Evolutionary conservation across 2,888 invertebrate species (phyloP).

Genomic region (Campoplex nolae): DNA sequence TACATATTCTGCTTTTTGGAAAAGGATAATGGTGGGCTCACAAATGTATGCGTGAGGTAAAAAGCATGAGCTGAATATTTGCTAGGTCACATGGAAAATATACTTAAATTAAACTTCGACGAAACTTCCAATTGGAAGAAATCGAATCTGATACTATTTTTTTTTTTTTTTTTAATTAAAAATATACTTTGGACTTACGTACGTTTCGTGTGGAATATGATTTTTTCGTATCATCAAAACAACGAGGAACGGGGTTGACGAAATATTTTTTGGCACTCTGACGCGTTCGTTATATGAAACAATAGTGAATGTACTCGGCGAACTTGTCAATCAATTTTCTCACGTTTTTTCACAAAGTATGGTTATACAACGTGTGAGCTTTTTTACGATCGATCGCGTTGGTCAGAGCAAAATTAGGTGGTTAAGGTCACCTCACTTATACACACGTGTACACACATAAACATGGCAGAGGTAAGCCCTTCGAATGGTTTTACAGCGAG

Average conservation of each 20-base stretch:
- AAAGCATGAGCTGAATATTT: too few relatives aligned
- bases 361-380: constrained; percentile 12
- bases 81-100: too few relatives aligned
- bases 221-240: not conserved
- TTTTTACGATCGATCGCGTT: constrained; percentile 2
- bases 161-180: not conserved
- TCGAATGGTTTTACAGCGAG: constrained; percentile 11
- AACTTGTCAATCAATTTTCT: constrained; percentile 15
- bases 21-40: not conserved
- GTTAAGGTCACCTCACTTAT: constrained; percentile 2
- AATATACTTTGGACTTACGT: not conserved
- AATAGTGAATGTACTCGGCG: not conserved
- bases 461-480: constrained; percentile 19
- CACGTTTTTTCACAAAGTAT: not conserved
- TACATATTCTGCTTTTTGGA: not conserved
- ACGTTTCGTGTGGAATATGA: not conserved
- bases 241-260: not conserved
- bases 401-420: constrained; percentile 47
- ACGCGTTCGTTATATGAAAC: not conserved
- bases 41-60: not conserved
- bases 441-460: not conserved
- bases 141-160: too few relatives aligned
- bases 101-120: too few relatives aligned
- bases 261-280: not conserved
- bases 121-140: too few relatives aligned